Evolutionary conservation across 2,797 vertebrate genomes (phyloP), one percentile per base, ranked within the genome.

Genomic region (Somateria mollissima): DNA sequence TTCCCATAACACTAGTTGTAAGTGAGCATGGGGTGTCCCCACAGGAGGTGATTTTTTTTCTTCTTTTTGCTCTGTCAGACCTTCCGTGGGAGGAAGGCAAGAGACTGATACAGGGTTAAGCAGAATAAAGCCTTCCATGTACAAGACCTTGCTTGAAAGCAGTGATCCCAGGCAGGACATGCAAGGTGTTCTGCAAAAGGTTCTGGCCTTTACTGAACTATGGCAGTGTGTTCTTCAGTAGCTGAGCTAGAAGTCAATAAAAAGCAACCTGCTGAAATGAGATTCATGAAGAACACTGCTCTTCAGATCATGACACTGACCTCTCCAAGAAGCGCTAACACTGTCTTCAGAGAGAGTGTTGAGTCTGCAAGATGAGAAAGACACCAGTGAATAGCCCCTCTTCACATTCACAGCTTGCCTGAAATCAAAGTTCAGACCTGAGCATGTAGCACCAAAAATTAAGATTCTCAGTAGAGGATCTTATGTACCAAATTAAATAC

Each of bases 221-320:
- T 89, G 91, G 34, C 74, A 65, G 37, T 10, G 47, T 71, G 60
- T n/a, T 84, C 77, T 45, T 73, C 10, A 0, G 74, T 2, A 79
- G 72, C 77, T 91, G 65, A 89, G 69, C 57, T 25, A 28, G 60
- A 0, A 0, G 88, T 70, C 90, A 87, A 43, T 80, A 77, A 77
- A 90, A 89, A 92, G 61, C 67, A 90, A 65, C 88, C 77, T 89
- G 61, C 80, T 87, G 69, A 95, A 96, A 89, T 95, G 78, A 92
- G 74, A 93, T 93, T 94, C 80, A 77, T 84, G 87, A 65, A 85
- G 37, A 87, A 69, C 81, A 45, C 7, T 13, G 84, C 81, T 94
- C 81, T 69, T 82, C 65, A 39, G 64, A 88, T 84, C 1, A 0
- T 43, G 75, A 77, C 49, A 45, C 49, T 89, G 57, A 92, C 91